These are phyloP conservation scores for Exaiptasia diaphana DNA, from an alignment of 64 coral and sea anemone species.

Conservation along the genomic window DNA sequence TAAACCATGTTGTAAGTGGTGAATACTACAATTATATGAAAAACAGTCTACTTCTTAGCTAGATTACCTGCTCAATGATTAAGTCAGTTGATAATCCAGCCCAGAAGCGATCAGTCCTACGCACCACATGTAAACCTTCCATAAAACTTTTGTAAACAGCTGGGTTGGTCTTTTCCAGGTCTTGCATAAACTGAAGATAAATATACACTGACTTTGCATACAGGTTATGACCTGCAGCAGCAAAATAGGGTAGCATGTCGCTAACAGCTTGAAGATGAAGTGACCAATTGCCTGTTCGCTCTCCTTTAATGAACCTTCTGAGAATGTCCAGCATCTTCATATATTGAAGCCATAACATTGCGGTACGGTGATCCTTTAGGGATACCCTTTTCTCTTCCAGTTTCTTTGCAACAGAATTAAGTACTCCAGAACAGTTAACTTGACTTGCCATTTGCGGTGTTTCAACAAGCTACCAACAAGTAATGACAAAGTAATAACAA, in stretches of 20 bases:
- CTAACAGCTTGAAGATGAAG: conserved; percentile 33
- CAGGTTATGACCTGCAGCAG: conserved; percentile 60
- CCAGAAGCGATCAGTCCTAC: conserved; percentile 42
- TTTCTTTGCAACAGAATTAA: background rate
- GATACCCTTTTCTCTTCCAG: background rate
- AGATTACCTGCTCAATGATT: conserved; percentile 55
- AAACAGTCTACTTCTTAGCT: no score
- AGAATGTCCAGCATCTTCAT: conserved; percentile 65
- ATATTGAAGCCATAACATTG: conserved; percentile 48
- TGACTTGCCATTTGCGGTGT: background rate
- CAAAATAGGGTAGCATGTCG: conserved; percentile 57
- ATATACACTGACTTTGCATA: conserved; percentile 52
- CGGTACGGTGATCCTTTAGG: conserved; percentile 22
- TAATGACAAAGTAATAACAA: background rate
- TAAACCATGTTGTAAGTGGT: no score
- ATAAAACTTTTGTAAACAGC: conserved; percentile 15
- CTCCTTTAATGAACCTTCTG: conserved; percentile 55
- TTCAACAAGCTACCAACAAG: background rate
- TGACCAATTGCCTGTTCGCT: conserved; percentile 57
- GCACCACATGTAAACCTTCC: conserved; percentile 45
- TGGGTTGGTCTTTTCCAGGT: conserved; percentile 17
- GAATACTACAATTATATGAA: no score
- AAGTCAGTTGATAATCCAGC: conserved; percentile 57
- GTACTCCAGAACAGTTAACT: background rate
- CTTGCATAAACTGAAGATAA: conserved; percentile 38